Evolutionary conservation across 2,113 vertebrate species (phyloP).

Genomic region (Pleuronectes platessa): DNA sequence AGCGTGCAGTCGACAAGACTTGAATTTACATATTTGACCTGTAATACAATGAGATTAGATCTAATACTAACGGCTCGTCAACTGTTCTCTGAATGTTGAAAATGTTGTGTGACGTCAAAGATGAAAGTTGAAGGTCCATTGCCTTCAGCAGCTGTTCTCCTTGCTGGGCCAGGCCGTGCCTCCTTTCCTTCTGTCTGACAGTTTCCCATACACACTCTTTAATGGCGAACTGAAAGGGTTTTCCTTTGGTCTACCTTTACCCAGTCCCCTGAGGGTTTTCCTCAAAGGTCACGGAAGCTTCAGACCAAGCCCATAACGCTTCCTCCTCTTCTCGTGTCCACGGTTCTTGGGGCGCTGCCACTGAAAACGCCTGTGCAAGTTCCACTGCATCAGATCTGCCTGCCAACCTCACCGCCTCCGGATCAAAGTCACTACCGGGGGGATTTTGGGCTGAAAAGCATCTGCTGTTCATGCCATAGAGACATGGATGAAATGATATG

Average conservation of each 20-base stretch:
- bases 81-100: too few relatives aligned
- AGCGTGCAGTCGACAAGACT: too few relatives aligned
- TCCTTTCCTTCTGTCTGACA: not conserved
- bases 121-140: too few relatives aligned
- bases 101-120: too few relatives aligned
- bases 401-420: not conserved
- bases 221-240: too few relatives aligned
- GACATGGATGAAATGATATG: constrained; percentile 12
- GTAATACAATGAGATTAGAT: too few relatives aligned
- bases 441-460: not conserved
- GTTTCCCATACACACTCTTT: not conserved
- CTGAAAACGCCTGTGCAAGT: not conserved
- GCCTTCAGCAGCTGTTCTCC: not conserved
- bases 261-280: not conserved
- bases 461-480: not conserved
- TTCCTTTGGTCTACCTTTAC: too few relatives aligned
- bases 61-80: too few relatives aligned
- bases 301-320: not conserved
- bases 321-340: not conserved
- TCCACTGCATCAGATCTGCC: not conserved
- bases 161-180: not conserved
- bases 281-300: not conserved
- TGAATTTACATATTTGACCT: too few relatives aligned
- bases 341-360: not conserved
- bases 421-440: not conserved